Evolutionary conservation across 2,797 vertebrate genomes (phyloP).

Genomic region (Rhinichthys osculus): DNA sequence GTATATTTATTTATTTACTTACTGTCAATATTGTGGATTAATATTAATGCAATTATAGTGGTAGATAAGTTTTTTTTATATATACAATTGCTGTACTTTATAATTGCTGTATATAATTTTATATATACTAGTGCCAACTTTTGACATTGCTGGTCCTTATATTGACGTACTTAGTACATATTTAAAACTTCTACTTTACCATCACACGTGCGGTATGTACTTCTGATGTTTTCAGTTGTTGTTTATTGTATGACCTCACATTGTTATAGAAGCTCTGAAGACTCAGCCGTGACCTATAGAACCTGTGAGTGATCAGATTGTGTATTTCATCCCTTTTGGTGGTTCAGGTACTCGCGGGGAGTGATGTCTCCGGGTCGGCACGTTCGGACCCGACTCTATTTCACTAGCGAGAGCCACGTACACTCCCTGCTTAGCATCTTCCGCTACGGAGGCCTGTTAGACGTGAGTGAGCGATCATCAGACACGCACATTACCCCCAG

Average conservation of each 20-base stretch:
- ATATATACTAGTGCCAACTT: too few species aligned
- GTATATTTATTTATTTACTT: neutral
- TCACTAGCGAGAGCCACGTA: constrained; percentile 91
- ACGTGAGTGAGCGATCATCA: constrained; percentile 75
- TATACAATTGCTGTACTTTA: neutral
- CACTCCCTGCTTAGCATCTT: constrained; percentile 91
- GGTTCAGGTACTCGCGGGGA: constrained; percentile 87
- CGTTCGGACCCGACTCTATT: constrained; percentile 88
- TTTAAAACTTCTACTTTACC: neutral
- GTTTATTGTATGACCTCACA: neutral
- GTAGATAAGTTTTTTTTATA: too few species aligned
- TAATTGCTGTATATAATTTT: too few species aligned
- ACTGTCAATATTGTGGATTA: neutral
- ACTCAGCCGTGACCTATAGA: constrained; percentile 12
- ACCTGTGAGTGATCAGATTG: constrained; percentile 54
- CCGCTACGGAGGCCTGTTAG: constrained; percentile 88
- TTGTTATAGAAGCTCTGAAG: neutral
- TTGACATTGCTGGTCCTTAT: neutral
- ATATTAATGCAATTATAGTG: neutral
- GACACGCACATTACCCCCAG: neutral
- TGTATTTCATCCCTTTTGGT: constrained; percentile 57
- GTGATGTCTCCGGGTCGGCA: constrained; percentile 90
- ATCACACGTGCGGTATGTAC: neutral
- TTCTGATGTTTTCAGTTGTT: neutral
- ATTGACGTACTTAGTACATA: neutral